Evolutionary conservation across 2,797 vertebrate genomes (phyloP).

Genomic region (Tragopan temminckii): DNA sequence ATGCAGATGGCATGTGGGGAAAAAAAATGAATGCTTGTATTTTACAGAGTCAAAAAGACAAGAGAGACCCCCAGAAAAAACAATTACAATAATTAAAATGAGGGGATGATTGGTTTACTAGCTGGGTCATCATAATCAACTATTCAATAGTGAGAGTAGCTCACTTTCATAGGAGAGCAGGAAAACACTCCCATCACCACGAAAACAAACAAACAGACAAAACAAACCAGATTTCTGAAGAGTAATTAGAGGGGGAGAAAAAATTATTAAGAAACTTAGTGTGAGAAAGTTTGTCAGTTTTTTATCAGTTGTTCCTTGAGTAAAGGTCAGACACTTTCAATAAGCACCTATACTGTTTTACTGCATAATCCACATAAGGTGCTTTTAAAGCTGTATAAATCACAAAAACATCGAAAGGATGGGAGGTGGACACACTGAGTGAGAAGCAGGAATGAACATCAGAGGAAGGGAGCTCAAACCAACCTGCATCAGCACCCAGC

Average conservation of each 20-base stretch:
- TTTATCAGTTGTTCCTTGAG: not conserved
- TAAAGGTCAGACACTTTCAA: not conserved
- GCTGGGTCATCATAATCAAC: not conserved
- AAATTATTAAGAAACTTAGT: not conserved
- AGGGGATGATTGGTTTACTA: not conserved
- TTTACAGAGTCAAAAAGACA: not conserved
- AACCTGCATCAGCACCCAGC: constrained; percentile 90
- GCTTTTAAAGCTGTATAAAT: not conserved
- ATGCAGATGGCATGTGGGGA: not conserved
- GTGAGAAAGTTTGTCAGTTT: not conserved
- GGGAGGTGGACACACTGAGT: not conserved
- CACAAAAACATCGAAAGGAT: not conserved
- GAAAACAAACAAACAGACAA: no score
- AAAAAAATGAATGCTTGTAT: not conserved
- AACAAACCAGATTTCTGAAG: not conserved
- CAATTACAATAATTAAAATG: not conserved
- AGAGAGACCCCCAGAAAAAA: not conserved
- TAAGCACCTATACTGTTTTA: not conserved
- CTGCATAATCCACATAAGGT: not conserved
- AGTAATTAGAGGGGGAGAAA: not conserved
- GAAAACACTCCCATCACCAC: not conserved
- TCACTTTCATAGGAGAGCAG: not conserved
- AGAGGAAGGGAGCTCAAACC: constrained; percentile 57
- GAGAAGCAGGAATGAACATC: not conserved
- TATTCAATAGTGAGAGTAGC: not conserved